Evolutionary conservation across 2,797 vertebrate species (phyloP).

Genomic region (Columba guinea): DNA sequence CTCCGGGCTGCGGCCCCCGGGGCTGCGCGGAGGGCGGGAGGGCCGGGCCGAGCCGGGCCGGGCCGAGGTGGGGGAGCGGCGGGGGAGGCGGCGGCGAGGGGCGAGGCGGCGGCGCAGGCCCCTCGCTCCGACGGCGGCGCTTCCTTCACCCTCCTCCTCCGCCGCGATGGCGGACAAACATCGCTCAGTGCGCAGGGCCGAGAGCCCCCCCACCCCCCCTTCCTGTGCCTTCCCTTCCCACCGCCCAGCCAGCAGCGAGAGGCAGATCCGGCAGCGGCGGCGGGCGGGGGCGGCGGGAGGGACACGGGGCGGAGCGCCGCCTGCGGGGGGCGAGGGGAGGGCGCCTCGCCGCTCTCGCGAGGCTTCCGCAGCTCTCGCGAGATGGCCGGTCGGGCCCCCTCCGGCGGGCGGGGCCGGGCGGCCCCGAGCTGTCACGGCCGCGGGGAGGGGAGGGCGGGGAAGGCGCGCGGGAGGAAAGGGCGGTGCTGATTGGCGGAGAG

Average conservation of each 20-base stretch:
- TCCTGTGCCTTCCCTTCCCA: constrained; percentile 58
- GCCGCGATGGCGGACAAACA: constrained; percentile 91
- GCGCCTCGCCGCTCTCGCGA: neutral
- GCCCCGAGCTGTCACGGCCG: neutral
- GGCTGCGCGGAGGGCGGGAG: neutral
- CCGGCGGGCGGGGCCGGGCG: neutral
- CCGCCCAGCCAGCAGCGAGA: constrained; percentile 26
- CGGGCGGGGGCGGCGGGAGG: constrained; percentile 52
- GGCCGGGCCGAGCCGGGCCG: neutral
- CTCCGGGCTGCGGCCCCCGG: neutral
- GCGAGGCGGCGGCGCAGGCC: constrained; percentile 38
- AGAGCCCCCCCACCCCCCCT: constrained; percentile 61
- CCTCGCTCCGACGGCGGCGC: constrained; percentile 43
- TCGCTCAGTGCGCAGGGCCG: constrained; percentile 85
- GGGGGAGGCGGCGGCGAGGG: constrained; percentile 16
- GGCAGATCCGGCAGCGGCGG: constrained; percentile 67
- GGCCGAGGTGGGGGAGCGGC: neutral
- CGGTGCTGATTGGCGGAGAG: constrained; percentile 49
- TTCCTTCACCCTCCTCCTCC: constrained; percentile 80
- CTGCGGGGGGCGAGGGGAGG: neutral
- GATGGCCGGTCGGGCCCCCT: neutral
- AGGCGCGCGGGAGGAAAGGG: neutral
- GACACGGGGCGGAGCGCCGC: constrained; percentile 24
- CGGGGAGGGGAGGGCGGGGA: neutral
- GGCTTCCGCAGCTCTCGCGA: constrained; percentile 49